These are phyloP conservation scores for Percopsis transmontana DNA, from an alignment of 2,113 vertebrate species.

Conservation along the genomic window DNA sequence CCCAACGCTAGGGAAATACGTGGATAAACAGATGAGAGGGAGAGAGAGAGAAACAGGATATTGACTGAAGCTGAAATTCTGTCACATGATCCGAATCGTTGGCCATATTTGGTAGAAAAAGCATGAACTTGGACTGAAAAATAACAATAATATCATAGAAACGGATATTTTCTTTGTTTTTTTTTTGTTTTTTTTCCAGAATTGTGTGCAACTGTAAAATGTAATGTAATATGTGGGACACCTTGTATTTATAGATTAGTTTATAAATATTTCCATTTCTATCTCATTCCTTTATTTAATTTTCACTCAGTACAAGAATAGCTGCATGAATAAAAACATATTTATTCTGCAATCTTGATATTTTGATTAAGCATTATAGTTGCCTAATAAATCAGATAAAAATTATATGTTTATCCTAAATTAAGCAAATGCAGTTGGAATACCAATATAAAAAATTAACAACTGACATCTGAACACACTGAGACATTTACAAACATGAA, in stretches of 20 bases:
- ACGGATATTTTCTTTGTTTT: no score
- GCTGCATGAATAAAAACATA: neutral
- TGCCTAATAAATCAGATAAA: no score
- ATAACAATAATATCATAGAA: no score
- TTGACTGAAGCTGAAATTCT: conserved; percentile 2
- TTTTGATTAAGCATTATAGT: no score
- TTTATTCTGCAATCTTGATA: neutral
- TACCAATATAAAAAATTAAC: no score
- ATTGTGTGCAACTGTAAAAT: neutral
- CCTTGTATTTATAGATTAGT: neutral
- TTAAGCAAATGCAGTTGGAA: no score
- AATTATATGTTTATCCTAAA: no score
- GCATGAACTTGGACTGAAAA: no score
- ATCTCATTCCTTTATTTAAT: neutral
- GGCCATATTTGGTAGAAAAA: neutral
- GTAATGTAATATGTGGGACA: neutral
- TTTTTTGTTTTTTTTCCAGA: no score
- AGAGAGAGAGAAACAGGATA: conserved; percentile 22
- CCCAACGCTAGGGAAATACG: conserved; percentile 60
- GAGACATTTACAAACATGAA: no score
- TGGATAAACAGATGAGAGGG: conserved; percentile 65
- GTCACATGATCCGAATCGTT: neutral
- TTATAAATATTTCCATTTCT: neutral
- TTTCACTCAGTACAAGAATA: neutral
- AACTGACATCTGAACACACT: no score